Conservation (phyloP, 1,140 invertebrate genomes). For the Plodia interpunctella region DNA sequence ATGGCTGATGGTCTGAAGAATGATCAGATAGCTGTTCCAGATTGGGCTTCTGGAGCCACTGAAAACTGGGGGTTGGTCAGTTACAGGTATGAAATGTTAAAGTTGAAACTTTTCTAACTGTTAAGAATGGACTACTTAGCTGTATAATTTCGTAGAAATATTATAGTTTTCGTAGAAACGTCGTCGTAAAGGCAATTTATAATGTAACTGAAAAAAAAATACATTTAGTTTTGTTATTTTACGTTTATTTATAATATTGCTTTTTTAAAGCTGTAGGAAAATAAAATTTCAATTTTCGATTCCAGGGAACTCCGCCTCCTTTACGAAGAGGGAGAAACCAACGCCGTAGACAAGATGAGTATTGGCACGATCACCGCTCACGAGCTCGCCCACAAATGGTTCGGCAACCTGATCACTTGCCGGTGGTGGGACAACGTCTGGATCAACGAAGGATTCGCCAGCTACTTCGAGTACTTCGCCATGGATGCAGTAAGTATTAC, state of each 20-base stretch:
- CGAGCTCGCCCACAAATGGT: constrained; percentile 78
- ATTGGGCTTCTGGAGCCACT: constrained; percentile 83
- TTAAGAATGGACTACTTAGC: too few relatives aligned
- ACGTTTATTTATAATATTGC: too few relatives aligned
- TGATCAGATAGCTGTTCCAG: constrained; percentile 84
- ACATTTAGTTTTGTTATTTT: too few relatives aligned
- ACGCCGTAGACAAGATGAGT: constrained; percentile 50
- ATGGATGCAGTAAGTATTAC: constrained; percentile 74
- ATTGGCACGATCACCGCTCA: constrained; percentile 78
- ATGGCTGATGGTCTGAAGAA: constrained; percentile 72
- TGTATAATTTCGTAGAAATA: too few relatives aligned
- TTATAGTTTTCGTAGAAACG: too few relatives aligned
- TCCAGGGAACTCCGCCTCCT: constrained; percentile 56
- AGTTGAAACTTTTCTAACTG: too few relatives aligned
- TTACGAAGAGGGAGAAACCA: constrained; percentile 54
- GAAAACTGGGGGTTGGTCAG: constrained; percentile 87
- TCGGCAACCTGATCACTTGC: constrained; percentile 77
- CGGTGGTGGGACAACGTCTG: constrained; percentile 80
- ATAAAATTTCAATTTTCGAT: constrained; percentile 2
- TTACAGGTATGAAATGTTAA: constrained; percentile 60
- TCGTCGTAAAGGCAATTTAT: too few relatives aligned
- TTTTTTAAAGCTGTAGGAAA: too few relatives aligned
- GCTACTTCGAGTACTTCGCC: constrained; percentile 85
- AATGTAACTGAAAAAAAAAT: too few relatives aligned
- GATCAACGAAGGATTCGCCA: constrained; percentile 91